A percentile compares a stretch with the other conserved stretches of the same genome.
Evolutionary conservation across 2,888 invertebrate species (phyloP).

Genomic region (Drosophila setosimentum): DNA sequence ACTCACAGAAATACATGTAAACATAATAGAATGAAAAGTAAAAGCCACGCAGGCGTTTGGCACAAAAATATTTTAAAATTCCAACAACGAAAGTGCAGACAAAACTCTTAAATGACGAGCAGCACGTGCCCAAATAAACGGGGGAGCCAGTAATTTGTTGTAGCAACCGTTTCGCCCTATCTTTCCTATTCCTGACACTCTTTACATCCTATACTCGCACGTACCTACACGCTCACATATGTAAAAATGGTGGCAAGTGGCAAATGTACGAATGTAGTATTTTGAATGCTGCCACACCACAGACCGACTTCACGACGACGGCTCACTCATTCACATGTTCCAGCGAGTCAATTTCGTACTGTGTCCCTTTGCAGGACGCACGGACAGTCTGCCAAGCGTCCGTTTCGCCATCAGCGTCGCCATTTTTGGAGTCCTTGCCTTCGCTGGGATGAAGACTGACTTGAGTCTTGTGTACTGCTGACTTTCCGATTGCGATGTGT

Average conservation of each 20-base stretch:
- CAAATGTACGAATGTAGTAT: slow-evolving; percentile 46
- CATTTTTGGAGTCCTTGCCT: slow-evolving; percentile 48
- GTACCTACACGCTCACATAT: slow-evolving; percentile 9
- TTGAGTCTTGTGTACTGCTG: slow-evolving; percentile 63
- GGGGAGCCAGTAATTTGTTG: slow-evolving; percentile 51
- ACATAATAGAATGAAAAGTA: slow-evolving; percentile 66
- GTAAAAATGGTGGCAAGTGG: slow-evolving; percentile 41
- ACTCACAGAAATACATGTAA: slow-evolving; percentile 32
- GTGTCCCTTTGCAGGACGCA: slow-evolving; percentile 31
- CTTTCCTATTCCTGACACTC: slow-evolving; percentile 9
- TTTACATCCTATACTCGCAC: slow-evolving; percentile 7
- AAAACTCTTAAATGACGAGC: slow-evolving; percentile 82
- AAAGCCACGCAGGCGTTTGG: slow-evolving; percentile 65
- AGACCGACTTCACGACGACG: slow-evolving; percentile 13
- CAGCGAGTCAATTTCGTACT: slow-evolving; percentile 62
- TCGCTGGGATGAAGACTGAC: slow-evolving; percentile 24
- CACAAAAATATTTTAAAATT: slow-evolving; percentile 75
- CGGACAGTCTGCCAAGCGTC: slow-evolving; percentile 4
- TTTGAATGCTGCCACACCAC: slow-evolving; percentile 43
- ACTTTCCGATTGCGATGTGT: slow-evolving; percentile 72
- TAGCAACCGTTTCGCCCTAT: slow-evolving; percentile 3
- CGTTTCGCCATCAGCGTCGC: slow-evolving; percentile 19
- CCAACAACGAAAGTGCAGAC: slow-evolving; percentile 79
- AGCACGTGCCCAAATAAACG: slow-evolving; percentile 79
- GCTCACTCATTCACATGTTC: slow-evolving; percentile 38